These are phyloP conservation scores for Lithophane ornitopus DNA, from an alignment of 2,888 invertebrate species.

Conservation along the genomic window DNA sequence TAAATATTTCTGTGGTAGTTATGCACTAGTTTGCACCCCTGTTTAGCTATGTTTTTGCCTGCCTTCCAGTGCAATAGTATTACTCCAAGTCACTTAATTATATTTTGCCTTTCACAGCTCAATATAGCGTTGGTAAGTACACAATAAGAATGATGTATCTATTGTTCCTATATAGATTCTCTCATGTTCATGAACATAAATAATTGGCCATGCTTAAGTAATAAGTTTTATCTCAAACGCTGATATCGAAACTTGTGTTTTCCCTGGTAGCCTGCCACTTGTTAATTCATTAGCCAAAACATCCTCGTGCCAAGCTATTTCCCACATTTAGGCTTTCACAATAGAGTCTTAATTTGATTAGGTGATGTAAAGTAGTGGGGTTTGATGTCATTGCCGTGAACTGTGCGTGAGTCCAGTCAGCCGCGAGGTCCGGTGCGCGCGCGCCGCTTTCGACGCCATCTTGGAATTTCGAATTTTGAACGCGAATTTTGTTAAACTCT, in stretches of 20 bases:
- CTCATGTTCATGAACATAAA: background rate
- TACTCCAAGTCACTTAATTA: background rate
- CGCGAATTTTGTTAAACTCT: conserved; percentile 44
- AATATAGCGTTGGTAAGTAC: background rate
- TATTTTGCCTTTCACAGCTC: background rate
- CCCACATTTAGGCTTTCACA: conserved; percentile 54
- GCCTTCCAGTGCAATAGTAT: background rate
- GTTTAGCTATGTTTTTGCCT: background rate
- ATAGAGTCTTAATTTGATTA: conserved; percentile 68
- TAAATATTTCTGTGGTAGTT: background rate
- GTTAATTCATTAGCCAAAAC: conserved; percentile 77
- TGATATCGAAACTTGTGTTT: conserved; percentile 76
- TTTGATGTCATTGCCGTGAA: conserved; percentile 81
- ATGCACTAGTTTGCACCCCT: background rate
- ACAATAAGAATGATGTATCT: background rate
- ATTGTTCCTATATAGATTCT: background rate
- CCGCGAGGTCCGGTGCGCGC: conserved; percentile 81
- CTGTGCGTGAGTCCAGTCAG: conserved; percentile 82
- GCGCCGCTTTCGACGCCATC: conserved; percentile 74
- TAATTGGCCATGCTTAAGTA: conserved; percentile 16
- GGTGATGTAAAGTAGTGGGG: conserved; percentile 71
- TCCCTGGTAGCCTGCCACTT: conserved; percentile 79
- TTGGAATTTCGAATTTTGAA: conserved; percentile 65
- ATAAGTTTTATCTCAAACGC: conserved; percentile 29
- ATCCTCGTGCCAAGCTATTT: conserved; percentile 49